phyloP scores from a whole-genome alignment of 2,113 vertebrate genomes.

The Amphilophus citrinellus region DNA sequence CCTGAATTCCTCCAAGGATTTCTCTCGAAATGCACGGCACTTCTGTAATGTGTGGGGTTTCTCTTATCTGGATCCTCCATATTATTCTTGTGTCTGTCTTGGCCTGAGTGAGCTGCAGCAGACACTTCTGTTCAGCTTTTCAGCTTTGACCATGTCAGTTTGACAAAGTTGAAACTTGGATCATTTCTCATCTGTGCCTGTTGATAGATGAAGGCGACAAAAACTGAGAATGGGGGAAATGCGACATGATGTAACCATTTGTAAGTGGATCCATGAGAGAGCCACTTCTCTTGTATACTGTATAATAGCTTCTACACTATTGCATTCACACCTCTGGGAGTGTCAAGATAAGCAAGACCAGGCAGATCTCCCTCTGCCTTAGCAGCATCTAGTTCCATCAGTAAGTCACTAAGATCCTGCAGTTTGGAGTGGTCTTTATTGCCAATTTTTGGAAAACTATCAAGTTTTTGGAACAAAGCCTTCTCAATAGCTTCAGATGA shows the following conservation, averaged over 20 bases:
- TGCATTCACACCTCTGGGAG: not conserved
- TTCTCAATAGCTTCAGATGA: not conserved
- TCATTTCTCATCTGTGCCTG: not conserved
- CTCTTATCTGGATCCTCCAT: not conserved
- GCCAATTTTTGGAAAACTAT: not conserved
- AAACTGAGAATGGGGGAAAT: not conserved
- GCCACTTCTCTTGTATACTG: not conserved
- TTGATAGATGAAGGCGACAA: not conserved
- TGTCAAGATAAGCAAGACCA: not conserved
- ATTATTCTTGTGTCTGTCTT: not conserved
- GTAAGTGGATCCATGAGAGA: not conserved
- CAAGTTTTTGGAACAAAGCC: not conserved
- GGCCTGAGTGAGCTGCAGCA: not conserved
- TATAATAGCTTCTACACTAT: not conserved
- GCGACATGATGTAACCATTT: not conserved
- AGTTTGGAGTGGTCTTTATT: fast-evolving
- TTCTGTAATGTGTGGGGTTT: not conserved
- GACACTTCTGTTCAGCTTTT: not conserved
- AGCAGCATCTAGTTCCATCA: not conserved
- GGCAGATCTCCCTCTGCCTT: not conserved
- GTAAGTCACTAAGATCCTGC: not conserved
- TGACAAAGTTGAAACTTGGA: not conserved
- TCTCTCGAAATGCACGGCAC: not conserved
- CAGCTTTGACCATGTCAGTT: not conserved
- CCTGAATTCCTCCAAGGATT: not conserved